phyloP scores from a whole-genome alignment of 2,113 vertebrate species.

The Syngnathoides biaculeatus region DNA sequence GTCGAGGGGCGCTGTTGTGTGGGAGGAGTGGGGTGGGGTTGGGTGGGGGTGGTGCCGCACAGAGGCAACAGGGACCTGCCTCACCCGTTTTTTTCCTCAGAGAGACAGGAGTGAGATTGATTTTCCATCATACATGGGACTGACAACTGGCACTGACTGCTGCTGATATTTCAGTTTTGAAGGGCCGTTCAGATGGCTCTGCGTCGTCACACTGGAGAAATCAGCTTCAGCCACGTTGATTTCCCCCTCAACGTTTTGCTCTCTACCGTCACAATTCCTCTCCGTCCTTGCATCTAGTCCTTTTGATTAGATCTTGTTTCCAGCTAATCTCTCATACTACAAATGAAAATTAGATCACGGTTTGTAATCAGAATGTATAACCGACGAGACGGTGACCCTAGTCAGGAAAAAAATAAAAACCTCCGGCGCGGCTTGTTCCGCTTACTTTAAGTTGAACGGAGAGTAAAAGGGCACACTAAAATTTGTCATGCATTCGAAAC shows the following conservation, averaged over 20 bases:
- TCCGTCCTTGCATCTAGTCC: slow-evolving; percentile 16
- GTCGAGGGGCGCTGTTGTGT: slow-evolving; percentile 30
- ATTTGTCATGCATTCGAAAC: background rate
- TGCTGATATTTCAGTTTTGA: slow-evolving; percentile 70
- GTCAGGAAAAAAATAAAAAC: background rate
- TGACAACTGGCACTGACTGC: slow-evolving; percentile 67
- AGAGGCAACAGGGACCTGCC: slow-evolving; percentile 45
- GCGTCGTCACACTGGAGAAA: slow-evolving; percentile 65
- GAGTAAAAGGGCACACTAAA: background rate
- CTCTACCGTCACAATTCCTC: slow-evolving; percentile 13
- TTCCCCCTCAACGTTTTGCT: slow-evolving; percentile 42
- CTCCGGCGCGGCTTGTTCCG: background rate
- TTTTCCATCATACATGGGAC: slow-evolving; percentile 71
- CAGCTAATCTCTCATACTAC: background rate
- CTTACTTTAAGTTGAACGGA: background rate
- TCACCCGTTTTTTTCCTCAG: slow-evolving; percentile 44
- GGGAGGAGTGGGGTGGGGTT: slow-evolving; percentile 32
- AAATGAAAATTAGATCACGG: background rate
- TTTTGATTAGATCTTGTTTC: slow-evolving; percentile 14
- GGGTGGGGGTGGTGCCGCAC: slow-evolving; percentile 35
- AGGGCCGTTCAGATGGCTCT: slow-evolving; percentile 56
- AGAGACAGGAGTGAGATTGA: slow-evolving; percentile 73
- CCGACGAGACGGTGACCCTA: background rate
- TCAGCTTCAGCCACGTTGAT: slow-evolving; percentile 69
- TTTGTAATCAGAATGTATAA: background rate